Evolutionary conservation across 1,140 invertebrate species (phyloP), one percentile per base, ranked within the genome.

Genomic region (Drosophila repleta): DNA sequence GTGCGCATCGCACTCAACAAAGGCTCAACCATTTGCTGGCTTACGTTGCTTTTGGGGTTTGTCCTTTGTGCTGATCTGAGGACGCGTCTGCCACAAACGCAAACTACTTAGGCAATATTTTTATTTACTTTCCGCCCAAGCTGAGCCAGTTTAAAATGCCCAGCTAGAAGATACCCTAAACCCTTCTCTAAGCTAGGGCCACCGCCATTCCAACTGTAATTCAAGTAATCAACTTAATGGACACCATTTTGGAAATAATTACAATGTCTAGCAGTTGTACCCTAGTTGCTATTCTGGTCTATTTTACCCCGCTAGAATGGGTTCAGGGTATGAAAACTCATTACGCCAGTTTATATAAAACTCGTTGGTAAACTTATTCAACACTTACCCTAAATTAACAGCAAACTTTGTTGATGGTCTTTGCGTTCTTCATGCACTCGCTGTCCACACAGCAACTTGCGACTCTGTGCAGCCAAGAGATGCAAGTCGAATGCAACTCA

Each of bases 301-400:
- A 35, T 13, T 15, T 41, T 17, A 41, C 2, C 4, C 6, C 39
- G 7, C 1, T 17, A 8, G 15, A 1, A 17, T 43, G n/a, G 39
- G 39, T 17, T 41, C 39, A 17, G 39, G 39, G 39, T 41, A 41
- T 15, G 24, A 68, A 68, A 73, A 73, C 64, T 73, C 79, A 82
- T 82, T 83, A 83, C 71, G 60, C 71, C 75, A 79, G 79, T 84
- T 82, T 82, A 82, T 82, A 73, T 83, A 83, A 83, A 83, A 67
- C 79, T 82, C 75, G 79, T 77, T 83, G 79, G 52, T 57, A 58
- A 82, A 82, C 51, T 82, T 83, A 83, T 83, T 68, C 76, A 71
- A 79, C 71, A 79, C 79, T 82, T 82, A 84, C 80, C 78, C 79
- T 65, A 82, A 82, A 82, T 82, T 82, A 82, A 82, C 62, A 79